Conservation (phyloP, 1,140 invertebrate genomes). For the Mya arenaria region DNA sequence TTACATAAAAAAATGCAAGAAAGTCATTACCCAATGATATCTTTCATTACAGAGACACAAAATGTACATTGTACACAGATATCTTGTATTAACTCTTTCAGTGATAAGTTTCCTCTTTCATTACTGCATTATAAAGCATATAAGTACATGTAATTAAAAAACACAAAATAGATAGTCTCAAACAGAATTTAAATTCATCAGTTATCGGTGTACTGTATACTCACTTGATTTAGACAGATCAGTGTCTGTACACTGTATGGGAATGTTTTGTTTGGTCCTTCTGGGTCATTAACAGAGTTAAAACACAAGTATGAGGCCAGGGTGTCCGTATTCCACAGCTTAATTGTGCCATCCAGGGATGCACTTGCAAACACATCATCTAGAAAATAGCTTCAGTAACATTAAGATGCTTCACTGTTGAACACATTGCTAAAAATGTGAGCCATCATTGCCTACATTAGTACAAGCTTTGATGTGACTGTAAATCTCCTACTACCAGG, state of each 20-base stretch:
- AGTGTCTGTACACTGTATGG: slow-evolving; percentile 45
- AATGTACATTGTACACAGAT: background rate
- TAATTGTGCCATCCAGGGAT: slow-evolving; percentile 51
- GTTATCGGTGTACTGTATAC: background rate
- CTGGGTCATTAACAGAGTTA: slow-evolving; percentile 27
- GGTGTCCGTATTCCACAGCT: slow-evolving; percentile 36
- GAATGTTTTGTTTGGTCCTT: slow-evolving; percentile 40
- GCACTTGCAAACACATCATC: slow-evolving; percentile 48
- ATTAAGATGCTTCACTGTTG: no score
- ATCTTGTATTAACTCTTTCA: background rate
- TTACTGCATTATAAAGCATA: background rate
- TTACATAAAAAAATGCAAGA: no score
- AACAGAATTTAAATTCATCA: background rate
- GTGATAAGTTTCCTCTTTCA: background rate
- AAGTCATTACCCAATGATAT: no score
- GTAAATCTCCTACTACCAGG: no score
- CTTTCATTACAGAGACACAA: background rate
- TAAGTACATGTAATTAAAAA: no score
- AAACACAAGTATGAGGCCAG: slow-evolving; percentile 2
- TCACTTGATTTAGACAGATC: slow-evolving; percentile 40
- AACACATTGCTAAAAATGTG: no score
- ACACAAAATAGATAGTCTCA: background rate
- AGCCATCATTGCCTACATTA: no score
- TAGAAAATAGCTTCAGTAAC: no score
- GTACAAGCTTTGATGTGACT: no score